These are phyloP conservation scores for Danionella cerebrum DNA, from an alignment of 2,113 vertebrate genomes.

Conservation along the genomic window DNA sequence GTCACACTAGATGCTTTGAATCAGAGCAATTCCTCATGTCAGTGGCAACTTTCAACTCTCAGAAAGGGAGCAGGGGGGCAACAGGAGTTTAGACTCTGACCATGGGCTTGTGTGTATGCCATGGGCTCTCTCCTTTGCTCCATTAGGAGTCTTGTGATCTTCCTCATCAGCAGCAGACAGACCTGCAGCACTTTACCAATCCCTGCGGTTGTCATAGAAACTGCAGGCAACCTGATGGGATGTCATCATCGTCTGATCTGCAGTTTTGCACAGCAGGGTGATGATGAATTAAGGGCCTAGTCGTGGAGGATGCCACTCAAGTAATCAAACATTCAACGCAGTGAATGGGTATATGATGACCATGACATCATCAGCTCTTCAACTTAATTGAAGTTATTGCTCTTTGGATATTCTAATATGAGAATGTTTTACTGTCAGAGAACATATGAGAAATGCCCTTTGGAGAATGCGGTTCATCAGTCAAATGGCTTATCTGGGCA, in stretches of 20 bases:
- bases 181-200: not conserved
- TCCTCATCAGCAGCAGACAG: conserved; percentile 7
- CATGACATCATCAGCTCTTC: not conserved
- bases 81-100: not conserved
- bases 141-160: conserved; percentile 15
- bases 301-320: conserved; percentile 24
- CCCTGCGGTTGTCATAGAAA: conserved; percentile 32
- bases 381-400: not conserved
- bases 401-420: not conserved
- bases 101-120: not conserved
- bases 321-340: conserved; percentile 17
- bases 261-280: conserved; percentile 17
- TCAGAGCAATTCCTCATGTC: conserved; percentile 28
- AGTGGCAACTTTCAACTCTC: not conserved
- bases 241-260: conserved; percentile 30
- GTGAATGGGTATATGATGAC: not conserved
- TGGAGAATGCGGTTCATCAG: not conserved
- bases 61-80: not conserved
- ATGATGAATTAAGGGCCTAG: conserved; percentile 28
- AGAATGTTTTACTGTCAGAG: conserved; percentile 1
- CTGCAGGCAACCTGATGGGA: conserved; percentile 17
- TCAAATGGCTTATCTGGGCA: not conserved
- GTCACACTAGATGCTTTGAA: conserved; percentile 22
- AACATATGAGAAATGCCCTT: not conserved
- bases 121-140: not conserved